A percentile compares a stretch with the other conserved stretches of the same genome.
These are phyloP conservation scores for Terrapene triunguis DNA, from an alignment of 2,113 vertebrate genomes.

Conservation along the genomic window DNA sequence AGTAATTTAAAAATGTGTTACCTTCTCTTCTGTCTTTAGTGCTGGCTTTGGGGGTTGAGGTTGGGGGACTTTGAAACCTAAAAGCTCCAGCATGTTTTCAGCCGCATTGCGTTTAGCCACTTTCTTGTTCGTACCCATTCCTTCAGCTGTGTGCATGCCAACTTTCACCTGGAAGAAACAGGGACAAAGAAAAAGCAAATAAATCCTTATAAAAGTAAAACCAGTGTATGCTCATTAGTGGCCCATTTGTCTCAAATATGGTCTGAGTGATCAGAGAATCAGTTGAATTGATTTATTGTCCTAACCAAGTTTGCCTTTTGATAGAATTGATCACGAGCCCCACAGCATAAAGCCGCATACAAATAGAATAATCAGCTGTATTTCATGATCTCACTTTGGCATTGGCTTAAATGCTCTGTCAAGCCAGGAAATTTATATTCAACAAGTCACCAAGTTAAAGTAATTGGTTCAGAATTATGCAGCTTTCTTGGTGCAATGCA, in stretches of 20 bases:
- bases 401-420: neutral
- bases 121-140: slow-evolving; percentile 96
- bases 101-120: slow-evolving; percentile 97
- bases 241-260: neutral
- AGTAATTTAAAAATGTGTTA: slow-evolving; percentile 45
- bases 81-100: slow-evolving; percentile 96
- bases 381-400: neutral
- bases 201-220: neutral
- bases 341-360: neutral
- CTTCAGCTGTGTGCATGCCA: slow-evolving; percentile 91
- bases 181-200: neutral
- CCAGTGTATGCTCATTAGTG: neutral
- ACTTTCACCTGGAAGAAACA: slow-evolving; percentile 87
- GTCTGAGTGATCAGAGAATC: neutral
- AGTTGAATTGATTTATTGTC: neutral
- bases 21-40: slow-evolving; percentile 97
- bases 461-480: neutral
- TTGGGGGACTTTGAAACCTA: slow-evolving; percentile 97
- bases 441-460: neutral
- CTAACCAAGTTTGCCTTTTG: neutral
- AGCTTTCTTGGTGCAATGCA: neutral
- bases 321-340: neutral
- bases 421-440: neutral
- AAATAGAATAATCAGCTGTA: neutral
- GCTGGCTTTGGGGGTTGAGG: slow-evolving; percentile 95